phyloP scores from a whole-genome alignment of 2,888 invertebrate species.

The Pherbina coryleti region DNA sequence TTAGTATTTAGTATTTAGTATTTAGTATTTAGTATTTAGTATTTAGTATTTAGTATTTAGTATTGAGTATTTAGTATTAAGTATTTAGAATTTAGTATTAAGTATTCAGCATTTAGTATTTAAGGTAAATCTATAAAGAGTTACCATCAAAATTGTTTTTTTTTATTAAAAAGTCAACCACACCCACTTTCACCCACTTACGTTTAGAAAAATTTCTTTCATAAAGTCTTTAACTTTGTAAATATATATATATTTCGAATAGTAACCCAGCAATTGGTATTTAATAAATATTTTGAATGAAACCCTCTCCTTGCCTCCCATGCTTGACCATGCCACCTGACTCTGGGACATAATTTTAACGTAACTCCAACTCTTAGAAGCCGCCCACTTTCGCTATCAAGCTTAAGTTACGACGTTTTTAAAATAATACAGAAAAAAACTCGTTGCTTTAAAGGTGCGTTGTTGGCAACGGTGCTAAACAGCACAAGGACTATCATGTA shows the following conservation, averaged over 20 bases:
- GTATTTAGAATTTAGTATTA: too few relatives aligned
- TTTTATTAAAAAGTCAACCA: too few relatives aligned
- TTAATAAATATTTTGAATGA: too few relatives aligned
- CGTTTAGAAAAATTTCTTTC: too few relatives aligned
- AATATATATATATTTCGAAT: neutral
- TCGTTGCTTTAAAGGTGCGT: neutral
- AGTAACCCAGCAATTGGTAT: neutral
- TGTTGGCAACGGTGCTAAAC: neutral
- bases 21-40: too few relatives aligned
- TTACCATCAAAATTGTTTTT: too few relatives aligned
- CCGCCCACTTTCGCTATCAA: neutral
- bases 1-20: too few relatives aligned
- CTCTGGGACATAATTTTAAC: neutral
- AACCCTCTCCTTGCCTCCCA: neutral
- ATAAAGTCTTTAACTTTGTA: neutral
- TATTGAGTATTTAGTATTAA: too few relatives aligned
- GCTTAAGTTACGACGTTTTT: conserved; percentile 5
- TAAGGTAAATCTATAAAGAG: too few relatives aligned
- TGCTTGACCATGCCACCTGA: neutral
- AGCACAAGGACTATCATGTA: neutral
- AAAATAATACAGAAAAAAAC: conserved; percentile 47
- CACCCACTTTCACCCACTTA: too few relatives aligned
- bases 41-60: too few relatives aligned
- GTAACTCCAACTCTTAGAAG: neutral
- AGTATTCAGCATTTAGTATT: too few relatives aligned